phyloP scores from a whole-genome alignment of 2,888 invertebrate genomes.

The Euphydryas editha region DNA sequence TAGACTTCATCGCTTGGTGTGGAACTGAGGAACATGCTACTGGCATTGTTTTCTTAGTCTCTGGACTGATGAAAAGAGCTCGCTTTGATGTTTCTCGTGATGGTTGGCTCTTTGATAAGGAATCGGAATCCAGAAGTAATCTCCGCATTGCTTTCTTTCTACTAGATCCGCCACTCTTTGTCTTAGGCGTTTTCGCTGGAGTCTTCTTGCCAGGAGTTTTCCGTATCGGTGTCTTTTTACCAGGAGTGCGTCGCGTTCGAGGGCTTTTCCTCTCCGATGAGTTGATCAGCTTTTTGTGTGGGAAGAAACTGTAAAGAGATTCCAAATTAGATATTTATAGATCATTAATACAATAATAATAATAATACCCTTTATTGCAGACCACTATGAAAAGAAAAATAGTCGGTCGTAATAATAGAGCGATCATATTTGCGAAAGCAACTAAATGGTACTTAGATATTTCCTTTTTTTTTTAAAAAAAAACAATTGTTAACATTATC shows the following conservation, averaged over 20 bases:
- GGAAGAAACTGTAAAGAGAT: conserved; percentile 72
- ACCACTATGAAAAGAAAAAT: too few species aligned
- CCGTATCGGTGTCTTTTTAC: conserved; percentile 69
- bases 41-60: conserved; percentile 65
- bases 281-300: conserved; percentile 76
- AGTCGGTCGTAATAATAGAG: too few species aligned
- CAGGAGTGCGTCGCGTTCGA: conserved; percentile 77
- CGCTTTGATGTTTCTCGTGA: conserved; percentile 85
- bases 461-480: too few species aligned
- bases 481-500: too few species aligned
- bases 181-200: conserved; percentile 81
- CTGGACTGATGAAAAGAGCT: conserved; percentile 90
- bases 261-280: conserved; percentile 76
- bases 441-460: too few species aligned
- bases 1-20: conserved; percentile 83
- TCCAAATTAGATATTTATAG: conserved; percentile 38
- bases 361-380: too few species aligned
- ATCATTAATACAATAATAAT: not conserved
- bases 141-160: conserved; percentile 83
- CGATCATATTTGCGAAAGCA: too few species aligned
- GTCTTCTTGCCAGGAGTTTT: conserved; percentile 82
- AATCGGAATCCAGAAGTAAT: conserved; percentile 71
- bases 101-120: conserved; percentile 63
- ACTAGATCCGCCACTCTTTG: conserved; percentile 85
- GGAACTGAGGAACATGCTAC: conserved; percentile 70